A percentile compares a stretch with the other conserved stretches of the same genome.
These are phyloP conservation scores for Doryteuthis pealeii DNA, from an alignment of 1,140 invertebrate genomes.

Conservation along the genomic window DNA sequence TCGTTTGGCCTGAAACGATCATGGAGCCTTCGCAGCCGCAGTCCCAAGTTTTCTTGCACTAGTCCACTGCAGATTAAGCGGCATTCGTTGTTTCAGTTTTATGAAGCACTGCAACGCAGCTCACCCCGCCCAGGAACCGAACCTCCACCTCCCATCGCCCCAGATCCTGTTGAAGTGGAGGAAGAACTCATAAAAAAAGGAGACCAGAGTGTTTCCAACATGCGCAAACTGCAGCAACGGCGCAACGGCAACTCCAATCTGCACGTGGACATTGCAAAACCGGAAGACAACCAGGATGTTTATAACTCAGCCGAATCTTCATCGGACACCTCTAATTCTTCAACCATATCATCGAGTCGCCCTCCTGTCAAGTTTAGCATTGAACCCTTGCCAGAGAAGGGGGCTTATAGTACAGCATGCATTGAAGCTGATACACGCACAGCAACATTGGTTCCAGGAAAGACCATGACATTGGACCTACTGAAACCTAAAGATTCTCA, in stretches of 20 bases:
- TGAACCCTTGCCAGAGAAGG: constrained; percentile 7
- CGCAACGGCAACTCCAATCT: constrained; percentile 21
- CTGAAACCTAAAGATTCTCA: constrained; percentile 4
- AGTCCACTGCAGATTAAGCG: neutral
- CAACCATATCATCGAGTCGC: neutral
- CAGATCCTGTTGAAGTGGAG: too few species aligned
- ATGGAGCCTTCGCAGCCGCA: neutral
- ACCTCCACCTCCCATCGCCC: too few species aligned
- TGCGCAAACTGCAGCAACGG: constrained; percentile 15
- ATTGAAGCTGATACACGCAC: constrained; percentile 28
- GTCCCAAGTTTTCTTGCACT: neutral
- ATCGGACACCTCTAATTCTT: neutral
- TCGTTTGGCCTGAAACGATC: neutral
- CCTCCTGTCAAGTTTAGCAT: constrained; percentile 9
- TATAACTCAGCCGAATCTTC: neutral
- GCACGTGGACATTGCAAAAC: constrained; percentile 21
- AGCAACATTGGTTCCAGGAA: constrained; percentile 10
- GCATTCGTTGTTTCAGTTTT: neutral
- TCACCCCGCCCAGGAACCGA: too few species aligned
- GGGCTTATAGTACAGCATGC: constrained; percentile 35
- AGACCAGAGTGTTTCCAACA: too few species aligned
- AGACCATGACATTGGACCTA: constrained; percentile 12
- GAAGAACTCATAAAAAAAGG: too few species aligned
- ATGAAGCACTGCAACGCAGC: neutral
- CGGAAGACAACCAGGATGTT: constrained; percentile 21